Percentiles rank a stretch among this genome's conserved stretches.
phyloP scores from a whole-genome alignment of 2,888 invertebrate genomes.

The Gari tellinella region DNA sequence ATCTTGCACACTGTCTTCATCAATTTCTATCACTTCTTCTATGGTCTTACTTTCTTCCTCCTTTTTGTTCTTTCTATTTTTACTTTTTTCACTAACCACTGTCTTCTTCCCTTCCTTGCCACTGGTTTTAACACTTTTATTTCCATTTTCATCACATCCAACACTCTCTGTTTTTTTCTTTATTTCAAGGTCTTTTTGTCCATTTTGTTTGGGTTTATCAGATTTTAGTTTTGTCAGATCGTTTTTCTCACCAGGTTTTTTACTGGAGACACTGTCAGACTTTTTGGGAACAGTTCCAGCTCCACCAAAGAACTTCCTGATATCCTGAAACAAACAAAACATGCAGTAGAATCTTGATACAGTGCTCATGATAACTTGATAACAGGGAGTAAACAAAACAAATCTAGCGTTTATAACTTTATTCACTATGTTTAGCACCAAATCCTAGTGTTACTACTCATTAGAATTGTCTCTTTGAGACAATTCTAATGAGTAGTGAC shows the following conservation, averaged over 20 bases:
- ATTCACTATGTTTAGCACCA: too few species aligned
- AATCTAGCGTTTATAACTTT: too few species aligned
- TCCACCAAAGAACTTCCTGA: slow-evolving; percentile 38
- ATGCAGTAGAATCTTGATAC: too few species aligned
- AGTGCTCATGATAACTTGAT: too few species aligned
- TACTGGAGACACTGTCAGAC: neutral
- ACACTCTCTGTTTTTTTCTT: too few species aligned
- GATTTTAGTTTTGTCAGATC: too few species aligned
- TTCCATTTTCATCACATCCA: neutral
- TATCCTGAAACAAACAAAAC: slow-evolving; percentile 37
- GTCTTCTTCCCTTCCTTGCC: neutral
- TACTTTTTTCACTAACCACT: slow-evolving; percentile 24
- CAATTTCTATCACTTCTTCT: slow-evolving; percentile 38
- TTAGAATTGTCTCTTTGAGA: too few species aligned
- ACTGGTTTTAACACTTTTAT: neutral
- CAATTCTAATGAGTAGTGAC: too few species aligned
- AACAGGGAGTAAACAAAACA: too few species aligned
- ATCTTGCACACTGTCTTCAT: slow-evolving; percentile 31
- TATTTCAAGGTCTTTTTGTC: too few species aligned
- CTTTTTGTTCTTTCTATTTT: slow-evolving; percentile 21
- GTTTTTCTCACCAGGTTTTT: neutral
- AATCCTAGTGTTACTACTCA: too few species aligned
- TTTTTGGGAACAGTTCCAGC: slow-evolving; percentile 11
- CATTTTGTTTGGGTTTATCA: too few species aligned
- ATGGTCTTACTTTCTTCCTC: slow-evolving; percentile 16